Percentiles rank a stretch among this genome's conserved stretches.
phyloP scores from a whole-genome alignment of 1,140 invertebrate genomes.

The Paralvinella palmiformis region DNA sequence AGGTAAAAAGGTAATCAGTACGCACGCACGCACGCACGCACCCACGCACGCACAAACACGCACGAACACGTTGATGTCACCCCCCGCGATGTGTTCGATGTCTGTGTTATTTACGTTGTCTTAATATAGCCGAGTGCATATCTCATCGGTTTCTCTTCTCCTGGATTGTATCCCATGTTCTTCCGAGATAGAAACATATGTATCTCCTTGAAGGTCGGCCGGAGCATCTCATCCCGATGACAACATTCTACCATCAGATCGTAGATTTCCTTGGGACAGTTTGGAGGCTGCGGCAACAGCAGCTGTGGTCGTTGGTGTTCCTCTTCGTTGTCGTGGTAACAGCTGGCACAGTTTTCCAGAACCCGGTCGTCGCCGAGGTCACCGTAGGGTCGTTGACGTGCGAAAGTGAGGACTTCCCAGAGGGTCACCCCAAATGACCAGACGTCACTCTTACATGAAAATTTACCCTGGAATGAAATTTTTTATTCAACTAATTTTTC shows the following conservation, averaged over 20 bases:
- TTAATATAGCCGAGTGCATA: too few relatives aligned
- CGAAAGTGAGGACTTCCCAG: constrained; percentile 84
- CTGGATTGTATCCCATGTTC: constrained; percentile 63
- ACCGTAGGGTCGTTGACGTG: constrained; percentile 73
- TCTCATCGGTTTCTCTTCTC: too few relatives aligned
- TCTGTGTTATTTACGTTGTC: too few relatives aligned
- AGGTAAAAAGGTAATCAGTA: too few relatives aligned
- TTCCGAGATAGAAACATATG: constrained; percentile 85
- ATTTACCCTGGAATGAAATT: constrained; percentile 71
- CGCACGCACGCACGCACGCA: too few relatives aligned
- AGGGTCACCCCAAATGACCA: constrained; percentile 84
- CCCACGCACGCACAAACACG: too few relatives aligned
- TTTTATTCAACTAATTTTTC: too few relatives aligned
- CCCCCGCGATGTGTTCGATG: too few relatives aligned
- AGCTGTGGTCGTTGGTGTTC: constrained; percentile 4
- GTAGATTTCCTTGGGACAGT: constrained; percentile 19
- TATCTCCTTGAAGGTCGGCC: constrained; percentile 82
- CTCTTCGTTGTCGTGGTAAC: constrained; percentile 38
- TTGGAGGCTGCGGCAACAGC: constrained; percentile 6
- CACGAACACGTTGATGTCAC: too few relatives aligned
- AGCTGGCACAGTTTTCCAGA: constrained; percentile 58
- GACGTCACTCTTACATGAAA: constrained; percentile 77
- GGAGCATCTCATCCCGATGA: background rate
- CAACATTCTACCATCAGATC: constrained; percentile 18
- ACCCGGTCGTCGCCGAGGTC: constrained; percentile 71